Evolutionary conservation across 2,888 invertebrate species (phyloP), one percentile per base, ranked within the genome.

Genomic region (Cybosia mesomella): DNA sequence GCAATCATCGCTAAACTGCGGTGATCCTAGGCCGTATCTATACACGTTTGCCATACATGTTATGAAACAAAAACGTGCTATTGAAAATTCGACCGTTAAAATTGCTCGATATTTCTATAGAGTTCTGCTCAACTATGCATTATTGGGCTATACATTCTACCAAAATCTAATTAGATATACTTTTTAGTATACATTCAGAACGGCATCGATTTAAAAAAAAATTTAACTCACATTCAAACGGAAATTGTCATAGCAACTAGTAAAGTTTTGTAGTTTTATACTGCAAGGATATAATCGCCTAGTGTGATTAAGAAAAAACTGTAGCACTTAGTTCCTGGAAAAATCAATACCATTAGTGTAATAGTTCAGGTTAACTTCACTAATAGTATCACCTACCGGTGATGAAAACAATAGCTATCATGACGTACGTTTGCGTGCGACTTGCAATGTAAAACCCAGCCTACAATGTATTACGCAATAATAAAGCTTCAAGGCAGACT

Each of bases 401-500:
- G 34, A 49, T 32, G 34, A 28, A 13, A 22, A 54, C 36, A 39
- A 36, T 36, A 18, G 22, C 36, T 13, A 64, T 49, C 18, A 73
- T 72, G 75, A 75, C 74, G 58, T 68, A 66, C 66, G 60, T 43
- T 79, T 70, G 85, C 85, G 84, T 86, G 86, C 69, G 55, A 55
- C 73, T 65, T 77, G 71, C 75, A 66, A 83, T 82, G 85, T 77
- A 81, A 72, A 74, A 67, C 73, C 68, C 69, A 72, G 70, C 74
- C 69, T 76, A 75, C 71, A 66, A 80, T 81, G 67, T 76, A 75
- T 66, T 80, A 78, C 78, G 78, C 77, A 75, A 81, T 77, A 83
- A 83, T 76, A 77, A 79, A 79, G 77, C 73, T 80, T 74, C 75
- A 79, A 79, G 82, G 75, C 76, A 79, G 71, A 75, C 75, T 72